Evolutionary conservation across 1,140 invertebrate genomes (phyloP).

Genomic region (Mycetomoellerius zeteki): DNA sequence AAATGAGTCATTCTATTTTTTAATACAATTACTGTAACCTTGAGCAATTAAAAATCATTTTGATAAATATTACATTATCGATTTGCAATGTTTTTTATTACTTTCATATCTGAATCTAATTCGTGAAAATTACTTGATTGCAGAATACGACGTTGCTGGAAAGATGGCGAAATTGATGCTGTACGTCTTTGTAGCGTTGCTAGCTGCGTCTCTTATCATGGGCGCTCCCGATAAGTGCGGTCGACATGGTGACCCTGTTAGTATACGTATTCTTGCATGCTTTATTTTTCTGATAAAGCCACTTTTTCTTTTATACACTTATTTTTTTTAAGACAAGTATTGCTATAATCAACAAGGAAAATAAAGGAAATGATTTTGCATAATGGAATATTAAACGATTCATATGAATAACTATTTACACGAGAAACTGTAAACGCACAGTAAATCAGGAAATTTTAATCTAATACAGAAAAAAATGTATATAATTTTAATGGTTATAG

Average conservation of each 20-base stretch:
- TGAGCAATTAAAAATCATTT: neutral
- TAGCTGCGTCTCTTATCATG: constrained; percentile 70
- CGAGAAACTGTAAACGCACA: neutral
- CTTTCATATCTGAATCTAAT: neutral
- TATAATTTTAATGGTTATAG: neutral
- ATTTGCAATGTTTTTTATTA: neutral
- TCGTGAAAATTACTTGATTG: constrained; percentile 6
- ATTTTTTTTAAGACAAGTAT: neutral
- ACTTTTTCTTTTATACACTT: neutral
- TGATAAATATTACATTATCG: neutral
- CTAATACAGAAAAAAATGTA: constrained; percentile 16
- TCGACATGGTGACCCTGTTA: constrained; percentile 80
- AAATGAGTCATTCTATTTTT: neutral
- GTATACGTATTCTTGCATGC: constrained; percentile 60
- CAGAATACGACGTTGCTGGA: constrained; percentile 11
- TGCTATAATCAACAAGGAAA: constrained; percentile 29
- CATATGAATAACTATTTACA: constrained; percentile 1
- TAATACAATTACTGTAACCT: neutral
- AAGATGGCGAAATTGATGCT: constrained; percentile 78
- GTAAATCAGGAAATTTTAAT: neutral
- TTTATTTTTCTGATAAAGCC: constrained; percentile 15
- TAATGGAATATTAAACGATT: constrained; percentile 14
- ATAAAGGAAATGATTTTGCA: neutral
- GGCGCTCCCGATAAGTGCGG: constrained; percentile 70
- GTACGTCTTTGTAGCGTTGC: constrained; percentile 66